Evolutionary conservation across 1,140 invertebrate genomes (phyloP).

Genomic region (Venturia canescens): DNA sequence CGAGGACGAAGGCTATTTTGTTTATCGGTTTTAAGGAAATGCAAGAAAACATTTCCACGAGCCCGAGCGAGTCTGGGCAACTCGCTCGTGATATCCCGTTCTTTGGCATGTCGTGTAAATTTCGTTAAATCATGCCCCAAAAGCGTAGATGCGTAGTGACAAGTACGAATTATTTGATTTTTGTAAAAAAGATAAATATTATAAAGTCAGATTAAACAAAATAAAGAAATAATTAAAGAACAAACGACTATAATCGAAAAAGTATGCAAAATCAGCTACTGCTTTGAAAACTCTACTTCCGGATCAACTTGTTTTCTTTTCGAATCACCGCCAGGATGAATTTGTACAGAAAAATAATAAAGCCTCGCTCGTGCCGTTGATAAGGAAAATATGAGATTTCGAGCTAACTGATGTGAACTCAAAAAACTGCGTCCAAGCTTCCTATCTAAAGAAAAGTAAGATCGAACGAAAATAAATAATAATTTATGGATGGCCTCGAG

Average conservation of each 20-base stretch:
- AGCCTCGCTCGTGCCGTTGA: neutral
- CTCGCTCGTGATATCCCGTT: constrained; percentile 26
- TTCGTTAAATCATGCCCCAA: constrained; percentile 31
- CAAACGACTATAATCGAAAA: constrained; percentile 42
- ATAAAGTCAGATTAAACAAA: too few species aligned
- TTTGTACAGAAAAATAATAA: constrained; percentile 11
- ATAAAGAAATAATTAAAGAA: constrained; percentile 17
- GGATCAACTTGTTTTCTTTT: neutral
- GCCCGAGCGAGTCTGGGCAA: constrained; percentile 31
- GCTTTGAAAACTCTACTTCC: constrained; percentile 20
- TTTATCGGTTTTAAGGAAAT: constrained; percentile 17
- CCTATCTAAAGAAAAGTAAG: neutral
- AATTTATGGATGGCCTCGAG: constrained; percentile 33
- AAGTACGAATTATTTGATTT: constrained; percentile 31
- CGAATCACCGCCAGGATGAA: neutral
- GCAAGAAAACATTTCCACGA: constrained; percentile 39
- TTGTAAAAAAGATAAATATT: constrained; percentile 39
- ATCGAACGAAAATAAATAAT: neutral
- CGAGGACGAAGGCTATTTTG: constrained; percentile 10
- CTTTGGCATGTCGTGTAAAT: constrained; percentile 30
- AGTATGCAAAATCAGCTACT: constrained; percentile 47
- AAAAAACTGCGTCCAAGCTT: constrained; percentile 29
- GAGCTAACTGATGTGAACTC: constrained; percentile 18
- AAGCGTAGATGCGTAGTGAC: constrained; percentile 11
- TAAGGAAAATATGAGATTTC: neutral